phyloP scores from a whole-genome alignment of 2,113 vertebrate species.

The rabbit (Oryctolagus cuniculus) region DNA sequence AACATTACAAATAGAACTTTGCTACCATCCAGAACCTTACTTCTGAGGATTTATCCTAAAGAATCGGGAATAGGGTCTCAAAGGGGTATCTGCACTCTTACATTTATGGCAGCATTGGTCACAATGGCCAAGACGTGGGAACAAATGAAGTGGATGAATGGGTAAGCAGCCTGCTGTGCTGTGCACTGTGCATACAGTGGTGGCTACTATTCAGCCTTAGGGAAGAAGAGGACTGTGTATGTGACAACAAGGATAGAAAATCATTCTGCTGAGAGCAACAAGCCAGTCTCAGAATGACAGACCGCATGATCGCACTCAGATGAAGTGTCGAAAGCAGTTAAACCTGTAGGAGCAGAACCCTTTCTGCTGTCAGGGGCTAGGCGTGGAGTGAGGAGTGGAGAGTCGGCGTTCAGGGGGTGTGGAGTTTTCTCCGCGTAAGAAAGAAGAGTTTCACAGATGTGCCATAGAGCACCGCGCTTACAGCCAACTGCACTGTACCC shows the following conservation, averaged over 20 bases:
- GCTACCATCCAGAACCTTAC: not conserved
- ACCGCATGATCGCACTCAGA: rapidly evolving
- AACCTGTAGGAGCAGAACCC: not conserved
- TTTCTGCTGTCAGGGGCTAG: not conserved
- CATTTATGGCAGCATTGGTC: not conserved
- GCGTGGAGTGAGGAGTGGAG: rapidly evolving
- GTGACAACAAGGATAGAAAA: not conserved
- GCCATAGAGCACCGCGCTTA: rapidly evolving
- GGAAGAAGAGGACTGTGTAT: not conserved
- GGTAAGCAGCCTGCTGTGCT: too few relatives aligned
- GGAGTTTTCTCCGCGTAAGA: not conserved
- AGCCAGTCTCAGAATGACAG: too few relatives aligned
- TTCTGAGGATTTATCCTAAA: not conserved
- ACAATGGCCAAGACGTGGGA: not conserved
- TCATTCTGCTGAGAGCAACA: not conserved
- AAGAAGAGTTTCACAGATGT: not conserved
- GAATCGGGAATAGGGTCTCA: not conserved
- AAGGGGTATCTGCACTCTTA: not conserved
- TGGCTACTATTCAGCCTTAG: not conserved
- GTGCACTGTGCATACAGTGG: too few relatives aligned
- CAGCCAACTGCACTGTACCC: not conserved
- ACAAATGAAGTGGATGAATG: rapidly evolving
- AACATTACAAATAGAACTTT: not conserved
- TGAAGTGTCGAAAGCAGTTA: rapidly evolving
- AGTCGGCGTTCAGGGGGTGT: rapidly evolving